Percentiles rank a stretch among this genome's conserved stretches.
Conservation (phyloP, 2,888 invertebrate genomes). For the Ormyrus thymus region DNA sequence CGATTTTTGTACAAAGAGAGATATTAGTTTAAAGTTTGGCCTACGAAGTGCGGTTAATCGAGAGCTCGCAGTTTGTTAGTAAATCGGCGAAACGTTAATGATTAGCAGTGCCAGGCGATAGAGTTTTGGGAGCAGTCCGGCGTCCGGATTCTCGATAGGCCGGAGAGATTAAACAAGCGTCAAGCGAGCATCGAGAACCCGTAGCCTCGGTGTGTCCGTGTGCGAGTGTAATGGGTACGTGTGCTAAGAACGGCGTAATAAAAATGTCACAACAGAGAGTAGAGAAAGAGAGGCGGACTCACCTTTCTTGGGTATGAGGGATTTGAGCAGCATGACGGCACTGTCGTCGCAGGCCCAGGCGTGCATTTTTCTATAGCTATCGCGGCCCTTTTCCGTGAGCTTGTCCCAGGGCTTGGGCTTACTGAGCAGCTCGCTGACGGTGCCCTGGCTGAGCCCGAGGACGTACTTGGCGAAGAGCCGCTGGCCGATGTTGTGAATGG, state of each 20-base stretch:
- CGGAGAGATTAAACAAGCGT: background rate
- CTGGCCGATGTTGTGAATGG: slow-evolving; percentile 99
- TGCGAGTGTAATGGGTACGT: slow-evolving; percentile 9
- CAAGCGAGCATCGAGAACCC: slow-evolving; percentile 24
- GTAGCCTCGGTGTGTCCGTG: background rate
- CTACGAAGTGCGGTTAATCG: slow-evolving; percentile 57
- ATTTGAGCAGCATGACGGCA: slow-evolving; percentile 97
- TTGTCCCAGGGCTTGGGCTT: slow-evolving; percentile 99
- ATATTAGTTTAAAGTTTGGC: slow-evolving; percentile 60
- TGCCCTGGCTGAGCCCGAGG: slow-evolving; percentile 96
- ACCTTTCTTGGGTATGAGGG: slow-evolving; percentile 99
- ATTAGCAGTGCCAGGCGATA: slow-evolving; percentile 72
- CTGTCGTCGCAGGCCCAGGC: slow-evolving; percentile 99
- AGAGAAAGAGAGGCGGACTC: slow-evolving; percentile 74
- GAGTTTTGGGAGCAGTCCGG: slow-evolving; percentile 58
- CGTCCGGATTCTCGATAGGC: slow-evolving; percentile 26
- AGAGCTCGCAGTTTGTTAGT: slow-evolving; percentile 67
- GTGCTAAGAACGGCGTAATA: background rate
- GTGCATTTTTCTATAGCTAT: slow-evolving; percentile 99
- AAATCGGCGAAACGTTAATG: slow-evolving; percentile 69
- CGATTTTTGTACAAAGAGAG: slow-evolving; percentile 21
- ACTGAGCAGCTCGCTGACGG: slow-evolving; percentile 97
- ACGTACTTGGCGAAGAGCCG: slow-evolving; percentile 99
- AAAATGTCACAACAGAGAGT: slow-evolving; percentile 23
- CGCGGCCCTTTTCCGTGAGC: slow-evolving; percentile 98